phyloP scores from a whole-genome alignment of 1,140 invertebrate genomes.

The Calycopis cecrops region DNA sequence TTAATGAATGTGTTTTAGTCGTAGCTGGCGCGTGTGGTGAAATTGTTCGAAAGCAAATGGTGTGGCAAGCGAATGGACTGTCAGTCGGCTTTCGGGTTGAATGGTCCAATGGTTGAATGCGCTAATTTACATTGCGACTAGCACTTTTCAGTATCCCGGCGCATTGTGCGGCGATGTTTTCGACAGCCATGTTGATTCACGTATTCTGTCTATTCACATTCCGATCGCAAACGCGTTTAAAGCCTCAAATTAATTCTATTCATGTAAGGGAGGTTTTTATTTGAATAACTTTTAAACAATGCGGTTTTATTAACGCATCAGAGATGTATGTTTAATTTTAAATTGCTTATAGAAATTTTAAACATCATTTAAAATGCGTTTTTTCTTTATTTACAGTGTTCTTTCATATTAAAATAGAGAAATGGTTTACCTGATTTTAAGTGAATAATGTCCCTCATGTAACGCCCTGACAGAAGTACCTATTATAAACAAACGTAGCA shows the following conservation, averaged over 20 bases:
- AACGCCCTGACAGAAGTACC: too few relatives aligned
- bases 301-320: too few relatives aligned
- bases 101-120: slow-evolving; percentile 33
- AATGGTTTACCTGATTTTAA: too few relatives aligned
- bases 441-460: too few relatives aligned
- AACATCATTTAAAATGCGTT: too few relatives aligned
- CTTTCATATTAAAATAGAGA: too few relatives aligned
- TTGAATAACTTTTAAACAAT: too few relatives aligned
- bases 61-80: slow-evolving; percentile 35
- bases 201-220: slow-evolving; percentile 1
- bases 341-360: too few relatives aligned
- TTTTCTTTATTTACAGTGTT: too few relatives aligned
- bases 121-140: slow-evolving; percentile 46
- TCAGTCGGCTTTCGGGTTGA: slow-evolving; percentile 32
- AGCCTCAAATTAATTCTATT: neutral
- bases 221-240: neutral
- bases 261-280: too few relatives aligned
- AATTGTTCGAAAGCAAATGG: slow-evolving; percentile 41
- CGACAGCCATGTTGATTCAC: slow-evolving; percentile 1
- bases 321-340: too few relatives aligned
- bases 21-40: slow-evolving; percentile 30
- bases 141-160: slow-evolving; percentile 35
- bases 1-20: slow-evolving; percentile 37
- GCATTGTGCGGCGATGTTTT: slow-evolving; percentile 23
- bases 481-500: too few relatives aligned